A percentile compares a stretch with the other conserved stretches of the same genome.
These are phyloP conservation scores for Chlorops oryzae DNA, from an alignment of 1,140 invertebrate species.

Conservation along the genomic window DNA sequence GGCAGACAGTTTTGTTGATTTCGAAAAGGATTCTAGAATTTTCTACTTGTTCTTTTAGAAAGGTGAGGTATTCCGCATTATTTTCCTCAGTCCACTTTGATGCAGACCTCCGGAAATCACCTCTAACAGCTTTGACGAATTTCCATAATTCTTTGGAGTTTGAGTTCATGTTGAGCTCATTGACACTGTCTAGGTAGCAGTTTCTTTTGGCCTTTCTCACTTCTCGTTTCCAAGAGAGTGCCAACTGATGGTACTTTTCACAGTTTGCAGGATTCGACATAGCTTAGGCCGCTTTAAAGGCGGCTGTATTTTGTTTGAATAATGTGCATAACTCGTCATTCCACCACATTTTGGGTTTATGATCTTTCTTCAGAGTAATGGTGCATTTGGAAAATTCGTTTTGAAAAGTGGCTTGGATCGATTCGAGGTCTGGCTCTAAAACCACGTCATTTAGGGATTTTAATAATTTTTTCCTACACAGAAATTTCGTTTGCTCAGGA, in stretches of 20 bases:
- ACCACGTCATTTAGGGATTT: too few relatives aligned
- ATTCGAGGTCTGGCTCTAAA: too few relatives aligned
- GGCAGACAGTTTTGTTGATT: background rate
- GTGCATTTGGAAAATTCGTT: background rate
- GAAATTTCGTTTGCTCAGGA: too few relatives aligned
- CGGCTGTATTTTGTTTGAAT: background rate
- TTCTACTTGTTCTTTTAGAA: background rate
- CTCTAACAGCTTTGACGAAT: constrained; percentile 1
- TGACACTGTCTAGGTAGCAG: background rate
- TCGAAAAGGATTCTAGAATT: background rate
- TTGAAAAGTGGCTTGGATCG: too few relatives aligned
- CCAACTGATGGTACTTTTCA: background rate
- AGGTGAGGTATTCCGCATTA: too few relatives aligned
- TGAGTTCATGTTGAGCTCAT: background rate
- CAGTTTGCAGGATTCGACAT: background rate
- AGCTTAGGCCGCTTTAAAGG: background rate
- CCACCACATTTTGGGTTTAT: background rate
- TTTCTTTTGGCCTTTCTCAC: background rate
- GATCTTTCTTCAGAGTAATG: background rate
- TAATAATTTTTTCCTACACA: too few relatives aligned
- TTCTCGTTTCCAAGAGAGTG: background rate
- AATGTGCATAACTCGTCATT: too few relatives aligned
- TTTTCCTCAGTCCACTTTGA: too few relatives aligned
- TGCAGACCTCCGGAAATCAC: too few relatives aligned
- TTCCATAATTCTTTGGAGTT: background rate